Evolutionary conservation across 2,888 invertebrate genomes (phyloP).

Genomic region (Abrostola triplasia): DNA sequence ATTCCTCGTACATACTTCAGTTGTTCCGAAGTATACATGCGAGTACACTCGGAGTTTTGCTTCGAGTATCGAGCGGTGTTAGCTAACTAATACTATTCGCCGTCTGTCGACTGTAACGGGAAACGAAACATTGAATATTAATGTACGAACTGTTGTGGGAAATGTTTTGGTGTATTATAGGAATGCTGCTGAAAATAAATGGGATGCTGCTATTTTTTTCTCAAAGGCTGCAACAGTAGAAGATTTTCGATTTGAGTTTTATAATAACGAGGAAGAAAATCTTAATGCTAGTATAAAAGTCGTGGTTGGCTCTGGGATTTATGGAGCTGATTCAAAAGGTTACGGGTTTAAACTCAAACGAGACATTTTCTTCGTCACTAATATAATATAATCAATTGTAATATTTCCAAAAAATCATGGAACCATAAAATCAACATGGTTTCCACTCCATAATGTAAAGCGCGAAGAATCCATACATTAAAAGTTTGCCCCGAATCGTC

Average conservation of each 20-base stretch:
- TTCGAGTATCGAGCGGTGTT: constrained; percentile 29
- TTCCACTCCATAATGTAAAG: constrained; percentile 23
- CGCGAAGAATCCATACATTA: constrained; percentile 26
- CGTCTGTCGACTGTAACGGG: constrained; percentile 27
- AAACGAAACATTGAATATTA: constrained; percentile 46
- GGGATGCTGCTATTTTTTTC: too few relatives aligned
- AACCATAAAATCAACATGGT: background rate
- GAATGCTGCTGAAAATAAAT: too few relatives aligned
- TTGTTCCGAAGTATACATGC: constrained; percentile 30
- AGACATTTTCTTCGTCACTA: too few relatives aligned
- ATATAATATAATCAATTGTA: too few relatives aligned
- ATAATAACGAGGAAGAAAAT: too few relatives aligned
- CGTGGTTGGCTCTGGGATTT: too few relatives aligned
- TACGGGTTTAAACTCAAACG: too few relatives aligned
- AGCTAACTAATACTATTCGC: constrained; percentile 16
- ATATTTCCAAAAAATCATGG: too few relatives aligned
- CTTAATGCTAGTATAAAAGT: too few relatives aligned
- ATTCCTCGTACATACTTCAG: constrained; percentile 37
- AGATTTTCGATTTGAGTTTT: too few relatives aligned
- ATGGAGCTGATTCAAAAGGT: too few relatives aligned
- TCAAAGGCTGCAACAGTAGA: too few relatives aligned
- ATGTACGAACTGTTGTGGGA: constrained; percentile 9
- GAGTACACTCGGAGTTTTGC: constrained; percentile 31
- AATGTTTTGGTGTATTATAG: background rate
- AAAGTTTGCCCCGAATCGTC: constrained; percentile 36